Percentiles rank a stretch among this genome's conserved stretches.
Evolutionary conservation across 2,797 vertebrate genomes (phyloP).

Genomic region (Coreius guichenoti): DNA sequence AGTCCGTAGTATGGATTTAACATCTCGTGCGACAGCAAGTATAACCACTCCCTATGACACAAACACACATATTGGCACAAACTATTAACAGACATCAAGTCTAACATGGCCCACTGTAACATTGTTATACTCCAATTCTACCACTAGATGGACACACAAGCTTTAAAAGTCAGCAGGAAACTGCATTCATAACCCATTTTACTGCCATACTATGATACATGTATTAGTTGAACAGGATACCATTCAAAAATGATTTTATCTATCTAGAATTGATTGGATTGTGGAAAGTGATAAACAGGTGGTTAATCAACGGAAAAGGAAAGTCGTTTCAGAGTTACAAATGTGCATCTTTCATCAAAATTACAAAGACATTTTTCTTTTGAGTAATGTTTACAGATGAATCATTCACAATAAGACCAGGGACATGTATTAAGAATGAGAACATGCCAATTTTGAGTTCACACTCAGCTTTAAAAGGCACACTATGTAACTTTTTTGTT

Average conservation of each 20-base stretch:
- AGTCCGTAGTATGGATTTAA: constrained; percentile 97
- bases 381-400: not conserved
- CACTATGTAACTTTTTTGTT: not conserved
- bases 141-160: constrained; percentile 60
- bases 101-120: not conserved
- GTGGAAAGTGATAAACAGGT: not conserved
- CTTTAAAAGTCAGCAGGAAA: not conserved
- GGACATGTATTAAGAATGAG: not conserved
- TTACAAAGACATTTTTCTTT: not conserved
- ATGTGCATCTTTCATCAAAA: not conserved
- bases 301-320: not conserved
- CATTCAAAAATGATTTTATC: not conserved
- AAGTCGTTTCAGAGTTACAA: not conserved
- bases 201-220: not conserved
- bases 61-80: constrained; percentile 18
- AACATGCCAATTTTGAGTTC: too few species aligned
- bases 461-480: not conserved
- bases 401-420: not conserved
- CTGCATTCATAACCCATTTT: not conserved
- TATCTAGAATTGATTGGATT: not conserved
- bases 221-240: not conserved
- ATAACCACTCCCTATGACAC: constrained; percentile 91
- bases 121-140: not conserved
- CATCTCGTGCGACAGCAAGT: constrained; percentile 97
- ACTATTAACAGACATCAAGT: constrained; percentile 6